Base-by-base conservation (phyloP, 1,140 invertebrate species). In the Gonatopus flavifemur region DNA sequence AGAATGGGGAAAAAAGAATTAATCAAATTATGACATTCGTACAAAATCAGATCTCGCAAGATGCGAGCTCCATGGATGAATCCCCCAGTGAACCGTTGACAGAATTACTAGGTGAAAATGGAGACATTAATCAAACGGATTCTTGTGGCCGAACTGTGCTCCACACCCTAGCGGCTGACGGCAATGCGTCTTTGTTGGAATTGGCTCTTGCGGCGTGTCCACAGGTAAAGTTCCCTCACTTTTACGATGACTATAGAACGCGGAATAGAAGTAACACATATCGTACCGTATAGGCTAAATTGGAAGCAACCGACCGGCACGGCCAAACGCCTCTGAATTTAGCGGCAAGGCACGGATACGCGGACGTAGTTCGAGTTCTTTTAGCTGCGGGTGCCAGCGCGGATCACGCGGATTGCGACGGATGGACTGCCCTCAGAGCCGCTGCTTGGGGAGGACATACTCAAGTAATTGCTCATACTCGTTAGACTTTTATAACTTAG, bases 391-490 rank as follows among this genome's bases (percentile, higher is more conserved):
- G 90, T 2, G 91, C 93, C 1, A 80, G 83, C 57, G 82, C 87
- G 0, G 90, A 95, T 76, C 87, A 90, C 45, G 88, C 90, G 6
- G 94, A 96, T 76, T 85, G 85, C 21, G 94, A 96, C 67, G 90
- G 90, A 12, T 91, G 94, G 84, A 96, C 93, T 31, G 91, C 93
- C 3, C 75, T 96, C 25, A 79, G 89, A 57, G 89, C 89, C 8
- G 91, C 92, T 18, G 91, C 93, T 24, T 95, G 93, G 93, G 93
- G 91, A 49, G 93, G 94, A 13, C 93, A 96, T 67, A 91, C 88
- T 12, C 91, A 94, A 79, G 86, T 87, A 74, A 79, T 81, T 57
- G 44, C 47, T 53, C 49, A 42, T 28, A 28, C 25, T 6, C 25
- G 12, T 7, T 13, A 6, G 31, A 6, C 16, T 20, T 33, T 10